phyloP scores from a whole-genome alignment of 2,797 vertebrate genomes.

The Scleropages formosus region DNA sequence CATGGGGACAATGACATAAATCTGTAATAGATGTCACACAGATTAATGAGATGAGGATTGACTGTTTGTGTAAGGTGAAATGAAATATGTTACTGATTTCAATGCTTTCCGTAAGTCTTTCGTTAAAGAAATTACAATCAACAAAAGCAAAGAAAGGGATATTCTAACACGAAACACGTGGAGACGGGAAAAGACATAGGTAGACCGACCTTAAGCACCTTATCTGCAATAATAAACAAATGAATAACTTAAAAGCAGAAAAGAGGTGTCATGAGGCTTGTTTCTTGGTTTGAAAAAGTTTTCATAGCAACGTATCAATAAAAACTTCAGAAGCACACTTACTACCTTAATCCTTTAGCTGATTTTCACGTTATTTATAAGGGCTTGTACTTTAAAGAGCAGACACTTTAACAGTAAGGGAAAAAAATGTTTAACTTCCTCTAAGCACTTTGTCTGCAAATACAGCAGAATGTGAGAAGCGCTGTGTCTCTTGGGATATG shows the following conservation, averaged over 20 bases:
- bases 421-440: background rate
- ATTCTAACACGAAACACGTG: no score
- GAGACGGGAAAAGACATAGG: no score
- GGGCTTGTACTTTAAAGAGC: background rate
- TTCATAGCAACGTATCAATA: no score
- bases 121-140: background rate
- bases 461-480: background rate
- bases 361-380: no score
- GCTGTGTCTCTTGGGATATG: background rate
- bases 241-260: no score
- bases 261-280: no score
- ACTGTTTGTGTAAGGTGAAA: slow-evolving; percentile 1
- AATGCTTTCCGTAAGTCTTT: background rate
- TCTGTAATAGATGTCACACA: slow-evolving; percentile 13
- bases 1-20: slow-evolving; percentile 8
- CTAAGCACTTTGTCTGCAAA: background rate
- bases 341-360: background rate
- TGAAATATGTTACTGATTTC: slow-evolving; percentile 23
- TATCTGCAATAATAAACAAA: no score
- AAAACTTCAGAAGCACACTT: background rate
- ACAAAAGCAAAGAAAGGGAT: no score
- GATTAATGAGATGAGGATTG: background rate
- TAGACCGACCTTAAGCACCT: no score
- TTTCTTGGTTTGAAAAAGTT: no score
- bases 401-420: background rate